Evolutionary conservation across 2,888 invertebrate species (phyloP), one percentile per base, ranked within the genome.

Genomic region (Melanophora roralis): DNA sequence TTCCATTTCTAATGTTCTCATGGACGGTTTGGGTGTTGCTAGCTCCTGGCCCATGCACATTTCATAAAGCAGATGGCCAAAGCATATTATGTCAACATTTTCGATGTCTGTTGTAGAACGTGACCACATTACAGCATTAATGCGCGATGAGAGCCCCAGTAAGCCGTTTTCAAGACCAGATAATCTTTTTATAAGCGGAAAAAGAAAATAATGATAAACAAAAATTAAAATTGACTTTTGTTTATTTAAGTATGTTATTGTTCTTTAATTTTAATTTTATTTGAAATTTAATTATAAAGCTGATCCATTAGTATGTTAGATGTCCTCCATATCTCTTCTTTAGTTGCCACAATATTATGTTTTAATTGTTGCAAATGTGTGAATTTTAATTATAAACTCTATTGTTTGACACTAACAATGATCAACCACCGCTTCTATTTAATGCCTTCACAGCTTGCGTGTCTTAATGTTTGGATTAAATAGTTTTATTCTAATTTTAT

Each of bases 11-110:
- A 95, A 91, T 86, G 97, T 93, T 82, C 93, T 93, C 2, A 94
- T 92, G 83, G 94, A 93, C 60, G 95, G 95, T 86, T 93, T 92
- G 64, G 96, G 93, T 45, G 94, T 91, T 83, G 94, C 93, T 82
- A 97, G 90, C 86, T 96, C 95, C 83, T 94, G 93, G 43, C 96
- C 97, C 16, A 96, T 94, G 85, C 96, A 94, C 97, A 97, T 97
- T 91, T 97, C 97, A 89, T 95, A 97, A 73, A 98, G 91, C 86
- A 97, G 93, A 88, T 95, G 95, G 34, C 96, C 97, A 84, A 97
- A 94, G 85, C 93, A 93, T 81, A 94, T 91, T 14, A 93, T 92
- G 87, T 94, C 94, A 73, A 94, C 92, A 87, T 88, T 90, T 86
- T 90, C 92, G 84, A 91, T 90, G 86, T 90, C 90, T 45, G 87